Evolutionary conservation across 2,113 vertebrate genomes (phyloP), one percentile per base, ranked within the genome.

Genomic region (Falcunculus frontatus): DNA sequence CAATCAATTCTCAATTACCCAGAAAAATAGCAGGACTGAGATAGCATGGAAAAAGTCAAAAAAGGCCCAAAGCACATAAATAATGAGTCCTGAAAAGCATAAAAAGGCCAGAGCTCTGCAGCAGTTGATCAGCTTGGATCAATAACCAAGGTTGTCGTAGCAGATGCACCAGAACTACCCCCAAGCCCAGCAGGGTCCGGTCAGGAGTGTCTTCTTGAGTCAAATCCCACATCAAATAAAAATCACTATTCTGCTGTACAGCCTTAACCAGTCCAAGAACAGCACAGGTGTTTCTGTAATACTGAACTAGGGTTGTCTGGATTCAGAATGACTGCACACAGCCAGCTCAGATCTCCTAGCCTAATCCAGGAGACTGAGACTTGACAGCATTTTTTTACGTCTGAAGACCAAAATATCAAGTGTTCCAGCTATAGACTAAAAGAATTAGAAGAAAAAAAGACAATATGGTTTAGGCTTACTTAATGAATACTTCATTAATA

Each of bases 41-140:
- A 83, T 53, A 67, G 11, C 27, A 22, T 5, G 21, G 17, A 20
- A 11, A 46, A 68, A 84, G n/a, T 6, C 2, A 65, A 70, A 79
- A 74, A 63, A 30, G 33, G 26, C 30, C 30, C 14, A 30, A 57
- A 86, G 4, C 30, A 64, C 10, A 35, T 30, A 62, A 90, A 69
- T 42, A 62, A 69, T 7, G 21, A 70, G 10, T 67, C 32, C 37
- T 64, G 16, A 75, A 84, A 92, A 70, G 46, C 7, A 0, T 19
- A 23, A 47, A 13, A n/a, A 65, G 42, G 16, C 23, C 44, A 60
- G 56, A 87, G 53, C 47, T 67, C n/a, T 44, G 82, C 4, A 3
- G 37, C 0, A 0, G n/a, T 44, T 35, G 19, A 72, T 76, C 14
- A 29, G 4, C 65, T 65, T 46, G 26, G 46, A 56, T 46, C 41